Evolutionary conservation across 2,888 invertebrate genomes (phyloP).

Genomic region (Agrochola macilenta): DNA sequence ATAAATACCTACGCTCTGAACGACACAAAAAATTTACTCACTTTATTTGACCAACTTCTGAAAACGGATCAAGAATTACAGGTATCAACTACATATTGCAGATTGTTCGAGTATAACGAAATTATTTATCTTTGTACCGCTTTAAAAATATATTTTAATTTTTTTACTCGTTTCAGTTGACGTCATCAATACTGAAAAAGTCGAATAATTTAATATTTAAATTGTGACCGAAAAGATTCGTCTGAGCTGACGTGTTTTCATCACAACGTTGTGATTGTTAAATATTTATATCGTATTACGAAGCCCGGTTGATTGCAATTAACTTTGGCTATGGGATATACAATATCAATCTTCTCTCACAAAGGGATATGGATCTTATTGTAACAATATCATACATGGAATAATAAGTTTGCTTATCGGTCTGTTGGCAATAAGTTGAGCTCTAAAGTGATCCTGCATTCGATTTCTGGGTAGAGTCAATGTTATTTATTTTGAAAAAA

Average conservation of each 20-base stretch:
- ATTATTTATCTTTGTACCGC: constrained; percentile 28
- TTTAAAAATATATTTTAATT: constrained; percentile 17
- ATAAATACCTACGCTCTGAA: background rate
- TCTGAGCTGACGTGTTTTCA: constrained; percentile 50
- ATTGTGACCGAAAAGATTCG: constrained; percentile 61
- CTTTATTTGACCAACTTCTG: background rate
- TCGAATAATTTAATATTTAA: constrained; percentile 66
- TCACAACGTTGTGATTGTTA: constrained; percentile 64
- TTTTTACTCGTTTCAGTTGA: constrained; percentile 28
- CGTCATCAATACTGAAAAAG: constrained; percentile 52
- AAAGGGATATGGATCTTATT: constrained; percentile 59
- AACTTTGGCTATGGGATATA: constrained; percentile 60
- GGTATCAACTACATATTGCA: constrained; percentile 10
- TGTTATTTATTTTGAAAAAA: background rate
- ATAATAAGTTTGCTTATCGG: constrained; percentile 36
- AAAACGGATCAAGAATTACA: constrained; percentile 15
- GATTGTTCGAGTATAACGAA: constrained; percentile 21
- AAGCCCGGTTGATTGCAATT: constrained; percentile 71
- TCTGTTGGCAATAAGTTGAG: constrained; percentile 4
- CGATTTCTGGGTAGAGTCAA: background rate
- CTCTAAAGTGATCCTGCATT: constrained; percentile 1
- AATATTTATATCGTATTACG: constrained; percentile 73
- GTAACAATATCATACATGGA: constrained; percentile 46
- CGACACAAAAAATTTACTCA: background rate
- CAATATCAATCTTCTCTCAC: constrained; percentile 67